These are phyloP conservation scores for Macquaria australasica DNA, from an alignment of 2,113 vertebrate species.

Conservation along the genomic window DNA sequence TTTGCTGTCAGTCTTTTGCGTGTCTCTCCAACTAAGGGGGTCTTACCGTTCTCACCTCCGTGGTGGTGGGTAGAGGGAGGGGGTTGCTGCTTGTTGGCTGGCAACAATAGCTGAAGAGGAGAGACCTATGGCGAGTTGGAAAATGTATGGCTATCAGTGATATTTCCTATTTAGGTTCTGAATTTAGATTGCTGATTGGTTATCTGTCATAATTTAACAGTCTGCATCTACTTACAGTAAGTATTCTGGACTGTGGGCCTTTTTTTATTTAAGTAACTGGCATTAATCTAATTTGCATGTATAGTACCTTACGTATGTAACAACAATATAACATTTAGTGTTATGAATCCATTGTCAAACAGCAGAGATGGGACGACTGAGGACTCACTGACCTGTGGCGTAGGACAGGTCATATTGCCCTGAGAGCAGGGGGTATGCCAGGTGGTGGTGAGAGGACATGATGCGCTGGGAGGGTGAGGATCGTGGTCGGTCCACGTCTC, in stretches of 20 bases:
- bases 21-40: slow-evolving; percentile 45
- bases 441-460: slow-evolving; percentile 96
- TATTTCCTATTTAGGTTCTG: slow-evolving; percentile 23
- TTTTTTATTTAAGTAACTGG: not conserved
- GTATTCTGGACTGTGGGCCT: not conserved
- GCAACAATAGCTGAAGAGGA: slow-evolving; percentile 92
- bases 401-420: slow-evolving; percentile 97
- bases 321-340: not conserved
- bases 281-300: slow-evolving; percentile 12
- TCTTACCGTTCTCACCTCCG: slow-evolving; percentile 94
- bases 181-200: slow-evolving; percentile 12
- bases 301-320: not conserved
- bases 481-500: slow-evolving; percentile 91
- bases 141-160: slow-evolving; percentile 27
- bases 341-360: not conserved
- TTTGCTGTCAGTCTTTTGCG: slow-evolving; percentile 27
- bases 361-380: not conserved
- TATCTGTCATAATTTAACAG: slow-evolving; percentile 13
- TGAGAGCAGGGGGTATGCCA: slow-evolving; percentile 95
- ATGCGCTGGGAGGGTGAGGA: slow-evolving; percentile 97
- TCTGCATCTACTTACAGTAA: slow-evolving; percentile 8
- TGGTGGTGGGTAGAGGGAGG: slow-evolving; percentile 90
- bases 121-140: slow-evolving; percentile 83
- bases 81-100: slow-evolving; percentile 90
- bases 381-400: slow-evolving; percentile 90